Conservation (phyloP, 2,797 vertebrate genomes). For the Delichon dasypus region DNA sequence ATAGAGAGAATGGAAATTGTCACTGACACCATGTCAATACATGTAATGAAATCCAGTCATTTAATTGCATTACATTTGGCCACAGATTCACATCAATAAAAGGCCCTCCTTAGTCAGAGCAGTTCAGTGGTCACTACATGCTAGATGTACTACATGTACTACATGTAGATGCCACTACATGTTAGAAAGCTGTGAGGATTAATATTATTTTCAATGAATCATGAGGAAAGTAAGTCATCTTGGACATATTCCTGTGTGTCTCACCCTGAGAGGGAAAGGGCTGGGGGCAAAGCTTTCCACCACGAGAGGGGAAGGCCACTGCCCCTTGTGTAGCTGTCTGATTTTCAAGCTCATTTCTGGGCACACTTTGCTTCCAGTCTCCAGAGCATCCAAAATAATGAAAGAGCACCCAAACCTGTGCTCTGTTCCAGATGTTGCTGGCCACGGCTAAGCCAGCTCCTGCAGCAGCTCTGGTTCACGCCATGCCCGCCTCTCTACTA, state of each 20-base stretch:
- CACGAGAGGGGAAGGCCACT: background rate
- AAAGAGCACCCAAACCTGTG: background rate
- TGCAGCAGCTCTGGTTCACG: background rate
- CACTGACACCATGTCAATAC: slow-evolving; percentile 45
- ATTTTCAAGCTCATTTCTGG: background rate
- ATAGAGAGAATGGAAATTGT: slow-evolving; percentile 43
- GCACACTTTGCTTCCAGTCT: background rate
- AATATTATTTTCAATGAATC: background rate
- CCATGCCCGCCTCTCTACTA: background rate
- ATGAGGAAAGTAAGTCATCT: background rate
- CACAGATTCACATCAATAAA: background rate
- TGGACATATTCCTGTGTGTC: background rate
- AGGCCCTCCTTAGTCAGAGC: background rate
- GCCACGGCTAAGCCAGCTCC: background rate
- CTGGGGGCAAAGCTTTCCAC: background rate
- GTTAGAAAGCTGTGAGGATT: background rate
- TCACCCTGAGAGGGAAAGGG: fast-evolving
- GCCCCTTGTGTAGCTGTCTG: background rate
- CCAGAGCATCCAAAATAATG: background rate
- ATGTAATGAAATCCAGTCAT: background rate
- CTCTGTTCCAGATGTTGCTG: fast-evolving
- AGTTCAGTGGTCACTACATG: background rate
- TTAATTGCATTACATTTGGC: slow-evolving; percentile 53
- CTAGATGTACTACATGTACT: no score
- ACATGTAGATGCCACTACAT: no score